Base-by-base conservation (phyloP, 1,140 invertebrate genomes). In the Drosophila azteca region DNA sequence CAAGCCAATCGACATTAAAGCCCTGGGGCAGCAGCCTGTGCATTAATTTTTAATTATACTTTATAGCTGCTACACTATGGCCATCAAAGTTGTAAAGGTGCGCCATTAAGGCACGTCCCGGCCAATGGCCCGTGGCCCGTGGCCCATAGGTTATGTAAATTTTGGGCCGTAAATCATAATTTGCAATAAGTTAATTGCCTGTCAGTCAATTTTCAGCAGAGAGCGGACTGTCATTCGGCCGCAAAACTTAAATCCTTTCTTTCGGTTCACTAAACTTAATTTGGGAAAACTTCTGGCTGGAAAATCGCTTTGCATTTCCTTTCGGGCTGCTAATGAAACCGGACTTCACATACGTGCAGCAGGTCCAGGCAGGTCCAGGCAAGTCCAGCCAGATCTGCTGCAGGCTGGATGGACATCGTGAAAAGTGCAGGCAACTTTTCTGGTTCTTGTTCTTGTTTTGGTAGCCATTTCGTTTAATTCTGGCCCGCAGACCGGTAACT, bases 31-130 rank as follows among this genome's bases (percentile, higher is more conserved):
- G 46, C 67, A 64, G 58, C 39, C 71, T 62, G 52, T 49, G 39
- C 35, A 75, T 79, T 75, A 74, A 84, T 83, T 75, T 76, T 66
- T 65, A 82, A 82, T 82, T 79, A 79, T 57, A 66, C 55, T 64
- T 83, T 84, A 76, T 57, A 54, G 26, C 17, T 20, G 17, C 17
- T 20, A 20, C 61, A 60, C 31, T 39, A 17, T 5, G 63, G 7
- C 54, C 13, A n/a, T 49, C 44, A 31, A 39, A 71, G 24, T 4
- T 26, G 24, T 6, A 26, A 26, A 26, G 24, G 24, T 26, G 24
- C 4, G 24, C 24, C 24, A 4, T 26, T 4, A 5, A 26, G 24
- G 24, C 3, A 26, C 24, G 24, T 4, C 24, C 24, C 4, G 4
- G 49, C 44, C 54, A 26, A 20, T 20, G 17, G 17, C 17, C 17